Evolutionary conservation across 2,888 invertebrate genomes (phyloP), one percentile per base, ranked within the genome.

Genomic region (Seladonia tumulorum): DNA sequence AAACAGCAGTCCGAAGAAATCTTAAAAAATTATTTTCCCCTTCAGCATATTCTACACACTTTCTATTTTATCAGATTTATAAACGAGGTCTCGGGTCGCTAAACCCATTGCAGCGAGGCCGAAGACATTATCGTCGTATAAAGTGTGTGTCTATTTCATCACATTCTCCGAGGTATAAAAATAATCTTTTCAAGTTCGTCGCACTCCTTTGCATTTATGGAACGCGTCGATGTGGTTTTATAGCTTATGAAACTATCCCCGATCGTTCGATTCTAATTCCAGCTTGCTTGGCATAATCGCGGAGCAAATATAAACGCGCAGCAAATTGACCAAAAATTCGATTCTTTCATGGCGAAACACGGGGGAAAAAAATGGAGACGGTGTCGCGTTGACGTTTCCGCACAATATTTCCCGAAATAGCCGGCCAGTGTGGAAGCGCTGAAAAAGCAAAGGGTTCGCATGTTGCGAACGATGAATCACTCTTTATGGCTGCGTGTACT

Each of bases 391-490:
- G 76, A 45, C 74, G 16, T 79, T 75, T 78, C 68, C 42, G 68
- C 25, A 71, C 47, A 53, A 85, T 81, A 79, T 79, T 78, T 81
- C 74, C 47, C 29, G 39, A 76, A 85, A 86, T 85, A 78, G 81
- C 81, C 35, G 77, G 77, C 68, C 72, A 71, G 57, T 7, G 47
- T 71, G 42, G 47, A 83, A 75, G 45, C 18, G 60, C 53, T 70
- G 25, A 74, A 83, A 79, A 85, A 70, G 45, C 71, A 53, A 72
- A 35, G 57, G 45, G 72, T 85, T 72, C 76, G 63, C 72, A 25
- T 25, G 75, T 60, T 81, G 57, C 75, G 14, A 39, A 25, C 49
- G 25, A 86, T 86, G 81, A 85, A 81, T 86, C 86, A 86, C 73
- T 71, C 79, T 85, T 86, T 86, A 85, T 73, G 25, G 68, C 53